Evolutionary conservation across 2,797 vertebrate genomes (phyloP).

Genomic region (Tragelaphus oryx): DNA sequence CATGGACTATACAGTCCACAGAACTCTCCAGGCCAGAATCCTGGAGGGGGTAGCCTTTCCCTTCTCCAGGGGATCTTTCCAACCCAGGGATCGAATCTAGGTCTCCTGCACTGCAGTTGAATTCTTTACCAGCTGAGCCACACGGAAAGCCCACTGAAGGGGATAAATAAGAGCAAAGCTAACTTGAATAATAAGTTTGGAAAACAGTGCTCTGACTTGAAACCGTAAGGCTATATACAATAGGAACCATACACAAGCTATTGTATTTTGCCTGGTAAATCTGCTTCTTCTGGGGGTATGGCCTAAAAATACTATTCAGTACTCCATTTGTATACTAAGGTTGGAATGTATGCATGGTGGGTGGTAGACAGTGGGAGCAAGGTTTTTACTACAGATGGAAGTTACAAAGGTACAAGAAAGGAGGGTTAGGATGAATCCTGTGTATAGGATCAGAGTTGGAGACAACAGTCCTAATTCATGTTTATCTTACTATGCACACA

Average conservation of each 20-base stretch:
- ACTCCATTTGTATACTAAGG: neutral
- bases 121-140: neutral
- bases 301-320: neutral
- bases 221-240: neutral
- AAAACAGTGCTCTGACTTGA: slow-evolving; percentile 1
- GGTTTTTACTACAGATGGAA: neutral
- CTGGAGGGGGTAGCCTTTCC: neutral
- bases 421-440: neutral
- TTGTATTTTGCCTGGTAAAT: neutral
- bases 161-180: neutral
- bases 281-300: neutral
- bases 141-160: neutral
- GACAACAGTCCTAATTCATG: neutral
- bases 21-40: neutral
- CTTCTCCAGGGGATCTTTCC: neutral
- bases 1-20: neutral
- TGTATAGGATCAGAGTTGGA: neutral
- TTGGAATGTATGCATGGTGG: neutral
- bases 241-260: neutral
- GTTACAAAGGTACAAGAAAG: neutral
- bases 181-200: neutral
- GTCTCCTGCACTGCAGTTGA: neutral
- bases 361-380: neutral
- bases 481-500: neutral
- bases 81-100: neutral